phyloP scores from a whole-genome alignment of 2,113 vertebrate genomes.

The Poeciliopsis prolifica region DNA sequence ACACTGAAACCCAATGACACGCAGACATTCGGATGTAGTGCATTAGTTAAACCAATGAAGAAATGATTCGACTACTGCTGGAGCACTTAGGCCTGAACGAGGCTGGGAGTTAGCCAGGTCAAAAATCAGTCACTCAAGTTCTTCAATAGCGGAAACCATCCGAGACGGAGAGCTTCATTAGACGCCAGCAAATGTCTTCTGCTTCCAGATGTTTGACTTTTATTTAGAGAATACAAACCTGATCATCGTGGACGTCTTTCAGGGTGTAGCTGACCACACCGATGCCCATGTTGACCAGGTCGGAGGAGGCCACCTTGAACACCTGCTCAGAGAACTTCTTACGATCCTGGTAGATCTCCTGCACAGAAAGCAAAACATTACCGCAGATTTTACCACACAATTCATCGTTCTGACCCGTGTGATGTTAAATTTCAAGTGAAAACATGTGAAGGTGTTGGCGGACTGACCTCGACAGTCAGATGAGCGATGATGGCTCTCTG shows the following conservation, averaged over 20 bases:
- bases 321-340: slow-evolving; percentile 97
- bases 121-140: slow-evolving; percentile 38
- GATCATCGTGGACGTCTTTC: slow-evolving; percentile 94
- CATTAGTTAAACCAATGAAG: slow-evolving; percentile 20
- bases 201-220: neutral
- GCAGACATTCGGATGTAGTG: neutral
- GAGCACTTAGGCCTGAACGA: slow-evolving; percentile 46
- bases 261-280: slow-evolving; percentile 95
- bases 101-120: slow-evolving; percentile 8
- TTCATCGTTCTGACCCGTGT: neutral
- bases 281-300: slow-evolving; percentile 97
- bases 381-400: neutral
- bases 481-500: slow-evolving; percentile 98
- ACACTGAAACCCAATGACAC: neutral
- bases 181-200: neutral
- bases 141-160: slow-evolving; percentile 25
- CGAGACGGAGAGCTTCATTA: slow-evolving; percentile 30
- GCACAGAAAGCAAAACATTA: slow-evolving; percentile 1
- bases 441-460: neutral
- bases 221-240: slow-evolving; percentile 74
- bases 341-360: slow-evolving; percentile 97
- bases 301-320: slow-evolving; percentile 94
- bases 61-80: slow-evolving; percentile 14
- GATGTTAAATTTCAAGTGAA: neutral
- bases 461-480: slow-evolving; percentile 91